phyloP scores from a whole-genome alignment of 2,797 vertebrate genomes.

The Protosalanx chinensis region DNA sequence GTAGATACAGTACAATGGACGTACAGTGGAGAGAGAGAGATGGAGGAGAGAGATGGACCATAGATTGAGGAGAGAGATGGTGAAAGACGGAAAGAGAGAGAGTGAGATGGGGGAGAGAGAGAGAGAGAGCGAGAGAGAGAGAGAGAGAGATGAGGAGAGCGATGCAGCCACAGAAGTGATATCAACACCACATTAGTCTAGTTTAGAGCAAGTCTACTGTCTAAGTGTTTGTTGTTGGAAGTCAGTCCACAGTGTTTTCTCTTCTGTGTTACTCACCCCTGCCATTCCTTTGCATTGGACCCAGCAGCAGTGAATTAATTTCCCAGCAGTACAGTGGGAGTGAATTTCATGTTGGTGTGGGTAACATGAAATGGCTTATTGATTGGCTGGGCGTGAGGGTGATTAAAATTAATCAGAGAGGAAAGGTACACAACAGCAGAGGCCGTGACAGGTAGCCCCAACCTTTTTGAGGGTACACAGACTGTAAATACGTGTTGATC shows the following conservation, averaged over 20 bases:
- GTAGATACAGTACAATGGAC: not conserved
- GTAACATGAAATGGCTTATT: conserved; percentile 61
- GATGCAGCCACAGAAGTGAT: no score
- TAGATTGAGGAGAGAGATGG: no score
- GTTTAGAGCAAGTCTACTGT: not conserved
- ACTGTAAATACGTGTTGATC: conserved; percentile 48
- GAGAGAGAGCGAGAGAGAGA: not conserved
- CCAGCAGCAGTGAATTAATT: conserved; percentile 18
- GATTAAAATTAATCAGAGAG: conserved; percentile 54
- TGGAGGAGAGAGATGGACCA: no score
- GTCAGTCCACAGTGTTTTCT: not conserved
- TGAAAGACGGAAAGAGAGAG: no score
- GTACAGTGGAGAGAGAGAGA: not conserved
- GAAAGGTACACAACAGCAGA: conserved; percentile 34
- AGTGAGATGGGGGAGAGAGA: not conserved
- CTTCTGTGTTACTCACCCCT: not conserved
- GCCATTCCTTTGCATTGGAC: conserved; percentile 8
- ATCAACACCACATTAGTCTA: not conserved
- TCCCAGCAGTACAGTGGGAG: conserved; percentile 1
- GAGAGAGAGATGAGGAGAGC: not conserved
- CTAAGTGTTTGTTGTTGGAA: not conserved
- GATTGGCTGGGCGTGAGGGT: conserved; percentile 39
- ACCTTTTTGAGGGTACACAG: conserved; percentile 34
- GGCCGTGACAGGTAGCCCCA: conserved; percentile 3
- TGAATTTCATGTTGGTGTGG: conserved; percentile 44